These are phyloP conservation scores for Polydrusus pterygomalis DNA, from an alignment of 2,888 invertebrate species.

Conservation along the genomic window DNA sequence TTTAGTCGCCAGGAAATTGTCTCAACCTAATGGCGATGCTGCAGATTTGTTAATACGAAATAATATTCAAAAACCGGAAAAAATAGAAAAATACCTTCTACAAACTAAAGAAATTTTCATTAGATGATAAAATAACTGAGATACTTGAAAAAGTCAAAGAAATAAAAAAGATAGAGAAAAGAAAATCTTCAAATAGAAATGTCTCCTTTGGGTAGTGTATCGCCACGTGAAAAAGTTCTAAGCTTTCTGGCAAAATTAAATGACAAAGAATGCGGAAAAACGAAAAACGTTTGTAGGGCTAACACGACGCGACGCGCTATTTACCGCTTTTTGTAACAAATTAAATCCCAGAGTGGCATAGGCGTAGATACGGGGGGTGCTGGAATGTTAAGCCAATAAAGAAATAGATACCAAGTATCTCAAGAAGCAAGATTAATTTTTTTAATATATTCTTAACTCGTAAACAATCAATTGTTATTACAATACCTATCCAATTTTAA, in stretches of 20 bases:
- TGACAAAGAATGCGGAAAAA: slow-evolving; percentile 51
- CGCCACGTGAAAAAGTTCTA: slow-evolving; percentile 30
- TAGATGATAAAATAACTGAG: slow-evolving; percentile 9
- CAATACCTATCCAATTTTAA: too few relatives aligned
- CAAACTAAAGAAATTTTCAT: slow-evolving; percentile 5
- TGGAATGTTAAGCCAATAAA: too few relatives aligned
- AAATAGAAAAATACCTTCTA: slow-evolving; percentile 1
- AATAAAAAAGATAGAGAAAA: slow-evolving; percentile 22
- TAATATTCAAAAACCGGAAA: not conserved
- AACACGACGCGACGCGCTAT: slow-evolving; percentile 31
- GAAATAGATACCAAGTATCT: too few relatives aligned
- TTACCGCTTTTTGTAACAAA: slow-evolving; percentile 42
- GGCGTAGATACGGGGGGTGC: too few relatives aligned
- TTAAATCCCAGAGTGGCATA: slow-evolving; percentile 25
- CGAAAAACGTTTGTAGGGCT: slow-evolving; percentile 36
- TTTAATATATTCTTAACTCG: too few relatives aligned
- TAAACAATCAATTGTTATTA: too few relatives aligned
- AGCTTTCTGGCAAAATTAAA: slow-evolving; percentile 45
- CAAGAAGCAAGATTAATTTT: too few relatives aligned
- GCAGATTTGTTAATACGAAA: too few relatives aligned
- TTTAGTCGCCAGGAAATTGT: too few relatives aligned
- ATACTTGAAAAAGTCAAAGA: slow-evolving; percentile 24
- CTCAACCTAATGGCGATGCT: too few relatives aligned
- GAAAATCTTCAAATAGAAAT: slow-evolving; percentile 27
- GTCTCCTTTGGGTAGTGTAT: slow-evolving; percentile 26